Evolutionary conservation across 1,140 invertebrate species (phyloP).

Genomic region (Drosophila truncata): DNA sequence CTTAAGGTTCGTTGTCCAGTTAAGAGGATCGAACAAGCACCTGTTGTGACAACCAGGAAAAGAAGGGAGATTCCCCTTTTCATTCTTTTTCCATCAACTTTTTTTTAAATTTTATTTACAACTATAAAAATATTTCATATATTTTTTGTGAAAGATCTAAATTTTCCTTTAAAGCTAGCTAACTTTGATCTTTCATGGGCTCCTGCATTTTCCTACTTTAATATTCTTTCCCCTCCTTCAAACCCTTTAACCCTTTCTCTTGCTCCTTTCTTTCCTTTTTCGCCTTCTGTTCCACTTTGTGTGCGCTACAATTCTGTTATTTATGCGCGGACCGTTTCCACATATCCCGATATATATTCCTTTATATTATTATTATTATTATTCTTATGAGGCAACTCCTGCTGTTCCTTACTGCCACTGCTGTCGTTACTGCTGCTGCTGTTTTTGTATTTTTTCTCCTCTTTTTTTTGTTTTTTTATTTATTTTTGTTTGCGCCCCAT

Average conservation of each 20-base stretch:
- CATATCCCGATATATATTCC: constrained; percentile 38
- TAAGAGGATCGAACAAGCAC: constrained; percentile 22
- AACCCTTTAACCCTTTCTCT: constrained; percentile 2
- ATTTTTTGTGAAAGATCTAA: background rate
- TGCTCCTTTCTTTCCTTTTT: background rate
- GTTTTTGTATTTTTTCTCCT: background rate
- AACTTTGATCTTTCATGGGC: background rate
- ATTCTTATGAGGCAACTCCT: constrained; percentile 66
- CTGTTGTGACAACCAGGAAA: constrained; percentile 23
- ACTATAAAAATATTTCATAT: background rate
- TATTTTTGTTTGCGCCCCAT: constrained; percentile 50
- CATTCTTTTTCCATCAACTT: background rate
- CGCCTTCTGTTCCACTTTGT: constrained; percentile 39
- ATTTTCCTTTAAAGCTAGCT: background rate
- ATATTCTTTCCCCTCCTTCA: background rate
- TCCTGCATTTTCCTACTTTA: background rate
- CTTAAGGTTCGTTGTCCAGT: constrained; percentile 21
- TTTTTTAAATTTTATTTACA: background rate
- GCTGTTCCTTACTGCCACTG: constrained; percentile 47
- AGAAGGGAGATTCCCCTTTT: constrained; percentile 11
- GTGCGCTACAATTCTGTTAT: constrained; percentile 52
- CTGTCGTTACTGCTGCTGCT: constrained; percentile 49
- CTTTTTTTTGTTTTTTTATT: constrained; percentile 26
- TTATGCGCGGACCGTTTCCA: constrained; percentile 46
- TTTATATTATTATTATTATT: constrained; percentile 43